Evolutionary conservation across 1,140 invertebrate species (phyloP), one percentile per base, ranked within the genome.

Genomic region (Notospermus geniculatus): DNA sequence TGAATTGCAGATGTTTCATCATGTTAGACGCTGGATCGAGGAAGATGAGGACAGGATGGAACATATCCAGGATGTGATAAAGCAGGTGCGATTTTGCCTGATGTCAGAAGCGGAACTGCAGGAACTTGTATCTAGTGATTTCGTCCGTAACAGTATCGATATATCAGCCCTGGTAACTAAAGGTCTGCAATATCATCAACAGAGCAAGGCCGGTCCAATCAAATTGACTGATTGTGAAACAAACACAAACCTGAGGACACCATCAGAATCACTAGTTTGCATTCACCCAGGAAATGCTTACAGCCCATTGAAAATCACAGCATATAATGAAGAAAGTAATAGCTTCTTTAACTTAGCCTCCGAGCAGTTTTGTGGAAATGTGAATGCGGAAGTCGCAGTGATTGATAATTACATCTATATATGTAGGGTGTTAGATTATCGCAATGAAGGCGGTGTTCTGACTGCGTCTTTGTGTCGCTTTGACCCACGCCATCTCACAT

Each of bases 1-100:
- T 9, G 78, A 80, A 59, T 73, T 67, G 58, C 69, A 90, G 88
- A 90, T 96, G 62, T 73, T 77, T 61, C 63, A 75, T 27, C 67
- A 65, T 63, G 43, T 80, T 23, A 71, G 74, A 22, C 68, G 71
- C 45, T 80, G 78, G 78, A 72, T 78, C 41, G 57, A 66, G 28
- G 69, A 64, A 41, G 70, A 70, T 55, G 64, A 70, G 0, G 45
- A 55, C 5, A 63, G 74, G 30, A 27, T 17, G 9, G 25, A 59
- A 27, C 50, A 55, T 30, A 11, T 60, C 25, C 30, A 54, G 15
- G 30, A 25, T 22, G 62, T 76, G 17, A 43, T 60, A 1, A 58
- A 53, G n/a, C 66, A 75, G 43, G 63, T 78, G 15, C 67, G 76
- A n/a, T 78, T 76, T 64, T 63, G 59, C n/a, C 61, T 79, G 1